Evolutionary conservation across 2,888 invertebrate genomes (phyloP), one percentile per base, ranked within the genome.

Genomic region (Oasisia sp.): DNA sequence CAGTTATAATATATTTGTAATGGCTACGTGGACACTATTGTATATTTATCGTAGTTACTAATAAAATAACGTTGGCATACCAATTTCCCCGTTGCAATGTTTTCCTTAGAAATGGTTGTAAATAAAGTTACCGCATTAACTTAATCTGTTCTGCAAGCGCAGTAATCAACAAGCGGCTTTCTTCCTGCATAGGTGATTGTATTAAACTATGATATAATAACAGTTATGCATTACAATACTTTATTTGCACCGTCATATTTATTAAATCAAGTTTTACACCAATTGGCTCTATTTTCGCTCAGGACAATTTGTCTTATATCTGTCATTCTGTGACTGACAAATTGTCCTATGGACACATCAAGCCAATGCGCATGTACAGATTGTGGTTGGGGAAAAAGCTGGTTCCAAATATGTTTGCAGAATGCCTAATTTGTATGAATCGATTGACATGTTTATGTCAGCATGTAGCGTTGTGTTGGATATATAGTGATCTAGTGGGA

Each of bases 81-180:
- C 7, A 27, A 27, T 74, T 74, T 74, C 27, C 27, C 74, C 74
- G 74, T 0, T 74, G 74, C 19, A 74, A 27, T 74, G 74, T 74
- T 74, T 74, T 74, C 74, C 74, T 74, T 74, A 74, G 74, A 74
- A 74, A 74, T 74, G 74, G 74, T 74, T 74, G 74, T 74, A 74
- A 74, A 74, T 74, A 74, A 74, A 1, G 27, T 74, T 74, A 74
- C 74, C 27, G 74, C 27, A 5, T 74, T n/a, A 19, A 27, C n/a
- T 74, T 74, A 74, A 74, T 74, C 27, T 19, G 19, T 74, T 74
- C n/a, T 74, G 14, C n/a, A 27, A 74, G 74, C 74, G 27, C 74
- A 74, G n/a, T 74, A 74, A 27, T n/a, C 27, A 27, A 74, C 14
- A 74, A 27, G 14, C 27, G 14, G 27, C 7, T 74, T 74, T 74